Percentiles rank a stretch among this genome's conserved stretches.
Conservation (phyloP, 2,888 invertebrate genomes). For the Stenolophus ochropezus region DNA sequence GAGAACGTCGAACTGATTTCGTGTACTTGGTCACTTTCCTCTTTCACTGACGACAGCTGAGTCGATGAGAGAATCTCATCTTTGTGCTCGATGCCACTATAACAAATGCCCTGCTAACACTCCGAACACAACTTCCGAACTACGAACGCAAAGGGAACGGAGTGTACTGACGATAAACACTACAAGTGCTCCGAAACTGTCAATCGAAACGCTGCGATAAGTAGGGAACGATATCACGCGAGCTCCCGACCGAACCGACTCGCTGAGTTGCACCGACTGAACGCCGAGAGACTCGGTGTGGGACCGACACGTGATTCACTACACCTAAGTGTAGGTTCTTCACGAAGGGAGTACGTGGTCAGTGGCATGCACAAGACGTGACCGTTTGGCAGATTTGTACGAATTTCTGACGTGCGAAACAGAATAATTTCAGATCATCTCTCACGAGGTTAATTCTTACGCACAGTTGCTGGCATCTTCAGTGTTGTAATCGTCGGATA, state of each 20-base stretch:
- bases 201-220: neutral
- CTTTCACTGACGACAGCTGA: constrained; percentile 72
- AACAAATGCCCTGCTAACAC: constrained; percentile 65
- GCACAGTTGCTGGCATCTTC: too few species aligned
- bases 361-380: constrained; percentile 8
- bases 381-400: neutral
- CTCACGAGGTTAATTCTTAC: too few species aligned
- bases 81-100: constrained; percentile 86
- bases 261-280: neutral
- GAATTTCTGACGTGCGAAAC: neutral
- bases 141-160: constrained; percentile 33
- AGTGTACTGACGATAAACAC: neutral
- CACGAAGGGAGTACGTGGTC: constrained; percentile 29
- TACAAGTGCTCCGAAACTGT: constrained; percentile 22
- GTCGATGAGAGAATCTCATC: constrained; percentile 85
- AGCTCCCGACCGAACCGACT: too few species aligned
- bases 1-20: constrained; percentile 53
- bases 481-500: too few species aligned
- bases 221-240: too few species aligned
- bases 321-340: constrained; percentile 13
- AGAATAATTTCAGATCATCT: neutral
- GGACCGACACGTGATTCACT: neutral
- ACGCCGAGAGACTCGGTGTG: constrained; percentile 19
- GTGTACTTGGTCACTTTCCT: constrained; percentile 63
- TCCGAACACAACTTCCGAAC: constrained; percentile 5